phyloP scores from a whole-genome alignment of 1,140 invertebrate species.

The Babylonia areolata region DNA sequence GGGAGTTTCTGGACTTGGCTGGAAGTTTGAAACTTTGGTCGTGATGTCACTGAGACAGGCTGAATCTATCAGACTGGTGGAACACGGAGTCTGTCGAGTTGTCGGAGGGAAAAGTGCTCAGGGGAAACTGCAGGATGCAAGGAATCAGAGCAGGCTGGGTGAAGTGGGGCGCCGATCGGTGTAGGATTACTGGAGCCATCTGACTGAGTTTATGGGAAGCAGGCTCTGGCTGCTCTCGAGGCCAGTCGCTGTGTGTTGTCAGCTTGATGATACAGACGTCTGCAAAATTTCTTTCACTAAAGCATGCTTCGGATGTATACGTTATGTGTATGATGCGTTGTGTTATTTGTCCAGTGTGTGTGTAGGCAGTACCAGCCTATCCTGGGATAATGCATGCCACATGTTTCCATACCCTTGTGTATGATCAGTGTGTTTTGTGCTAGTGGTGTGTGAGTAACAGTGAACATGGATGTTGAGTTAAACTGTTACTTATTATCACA shows the following conservation, averaged over 20 bases:
- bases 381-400: too few relatives aligned
- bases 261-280: neutral
- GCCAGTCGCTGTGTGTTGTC: neutral
- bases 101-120: neutral
- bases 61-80: neutral
- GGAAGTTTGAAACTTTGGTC: constrained; percentile 42
- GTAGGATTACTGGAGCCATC: constrained; percentile 27
- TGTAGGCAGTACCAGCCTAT: too few relatives aligned
- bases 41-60: constrained; percentile 7
- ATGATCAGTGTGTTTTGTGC: too few relatives aligned
- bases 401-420: too few relatives aligned
- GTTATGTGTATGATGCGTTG: too few relatives aligned
- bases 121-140: neutral
- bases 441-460: neutral
- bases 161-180: constrained; percentile 21
- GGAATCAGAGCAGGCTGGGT: neutral
- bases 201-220: neutral
- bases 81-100: constrained; percentile 6
- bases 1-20: constrained; percentile 23
- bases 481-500: too few relatives aligned
- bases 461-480: too few relatives aligned
- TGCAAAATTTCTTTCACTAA: neutral
- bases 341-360: too few relatives aligned
- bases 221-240: constrained; percentile 9
- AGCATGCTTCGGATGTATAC: neutral